phyloP scores from a whole-genome alignment of 2,113 vertebrate species.

The Pluvialis apricaria region DNA sequence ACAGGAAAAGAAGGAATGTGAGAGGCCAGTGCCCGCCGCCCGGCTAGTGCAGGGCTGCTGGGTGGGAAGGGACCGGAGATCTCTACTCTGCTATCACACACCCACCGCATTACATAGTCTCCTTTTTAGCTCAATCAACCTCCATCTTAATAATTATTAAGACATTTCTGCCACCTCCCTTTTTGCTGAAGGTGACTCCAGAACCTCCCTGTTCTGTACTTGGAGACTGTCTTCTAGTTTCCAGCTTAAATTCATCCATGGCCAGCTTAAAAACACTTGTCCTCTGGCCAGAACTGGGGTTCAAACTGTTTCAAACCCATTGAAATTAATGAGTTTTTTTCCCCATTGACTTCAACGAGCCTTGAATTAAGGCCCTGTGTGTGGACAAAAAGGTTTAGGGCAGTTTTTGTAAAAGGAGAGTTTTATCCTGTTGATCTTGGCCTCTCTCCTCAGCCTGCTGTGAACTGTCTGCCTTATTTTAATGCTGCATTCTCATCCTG shows the following conservation, averaged over 20 bases:
- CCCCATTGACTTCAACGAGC: slow-evolving; percentile 24
- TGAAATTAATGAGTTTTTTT: slow-evolving; percentile 43
- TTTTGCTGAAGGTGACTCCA: slow-evolving; percentile 20
- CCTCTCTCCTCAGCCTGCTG: slow-evolving; percentile 54
- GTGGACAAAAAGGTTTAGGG: slow-evolving; percentile 49
- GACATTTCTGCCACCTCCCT: not conserved
- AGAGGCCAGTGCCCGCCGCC: not conserved
- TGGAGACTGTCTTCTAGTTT: not conserved
- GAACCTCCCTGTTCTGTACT: not conserved
- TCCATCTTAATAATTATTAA: not conserved
- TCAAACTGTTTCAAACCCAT: slow-evolving; percentile 45
- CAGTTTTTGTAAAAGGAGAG: slow-evolving; percentile 56
- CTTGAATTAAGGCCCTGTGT: slow-evolving; percentile 54
- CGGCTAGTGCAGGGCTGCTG: not conserved
- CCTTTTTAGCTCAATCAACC: not conserved
- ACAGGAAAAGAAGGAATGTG: slow-evolving; percentile 3
- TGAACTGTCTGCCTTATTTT: slow-evolving; percentile 62
- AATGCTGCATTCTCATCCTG: slow-evolving; percentile 46
- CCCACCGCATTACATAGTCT: not conserved
- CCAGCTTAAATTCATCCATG: slow-evolving; percentile 10
- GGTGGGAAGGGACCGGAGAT: not conserved
- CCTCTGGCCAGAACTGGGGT: slow-evolving; percentile 19
- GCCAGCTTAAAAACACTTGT: slow-evolving; percentile 40
- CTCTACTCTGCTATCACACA: not conserved
- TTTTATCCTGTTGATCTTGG: slow-evolving; percentile 66